Conservation (phyloP, 2,888 invertebrate genomes). For the Anticlea derivata region DNA sequence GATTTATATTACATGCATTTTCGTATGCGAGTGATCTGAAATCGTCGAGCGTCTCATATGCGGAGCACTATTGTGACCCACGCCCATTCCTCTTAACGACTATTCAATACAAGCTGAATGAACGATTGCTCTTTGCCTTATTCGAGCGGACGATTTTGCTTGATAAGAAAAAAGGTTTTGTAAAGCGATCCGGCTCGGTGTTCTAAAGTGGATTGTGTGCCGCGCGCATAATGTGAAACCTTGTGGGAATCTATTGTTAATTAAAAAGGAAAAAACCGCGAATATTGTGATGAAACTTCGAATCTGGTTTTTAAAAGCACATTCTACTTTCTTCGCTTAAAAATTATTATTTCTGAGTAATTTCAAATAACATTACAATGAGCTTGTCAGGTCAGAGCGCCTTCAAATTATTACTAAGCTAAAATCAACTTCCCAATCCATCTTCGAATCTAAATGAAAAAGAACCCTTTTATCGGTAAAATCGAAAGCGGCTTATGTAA, state of each 20-base stretch:
- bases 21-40: conserved; percentile 81
- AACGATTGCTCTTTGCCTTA: conserved; percentile 80
- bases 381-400: too few species aligned
- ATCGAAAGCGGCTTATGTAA: conserved; percentile 49
- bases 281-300: not conserved
- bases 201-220: conserved; percentile 51
- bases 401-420: not conserved
- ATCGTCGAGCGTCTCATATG: conserved; percentile 66
- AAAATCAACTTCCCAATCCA: not conserved
- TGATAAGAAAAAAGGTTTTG: conserved; percentile 66
- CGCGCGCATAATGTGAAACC: conserved; percentile 52
- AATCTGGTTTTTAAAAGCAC: not conserved
- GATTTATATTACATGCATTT: conserved; percentile 84
- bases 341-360: too few species aligned
- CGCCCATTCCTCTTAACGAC: conserved; percentile 78
- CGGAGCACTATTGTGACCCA: conserved; percentile 66
- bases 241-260: conserved; percentile 57
- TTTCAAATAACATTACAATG: too few species aligned
- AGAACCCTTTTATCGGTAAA: not conserved
- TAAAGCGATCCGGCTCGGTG: conserved; percentile 72
- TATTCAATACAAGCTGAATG: conserved; percentile 81
- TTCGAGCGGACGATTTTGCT: conserved; percentile 70
- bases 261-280: conserved; percentile 17
- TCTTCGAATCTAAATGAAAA: conserved; percentile 8
- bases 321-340: too few species aligned